Percentiles rank a stretch among this genome's conserved stretches.
Evolutionary conservation across 1,140 invertebrate genomes (phyloP).

Genomic region (Nymphalis io): DNA sequence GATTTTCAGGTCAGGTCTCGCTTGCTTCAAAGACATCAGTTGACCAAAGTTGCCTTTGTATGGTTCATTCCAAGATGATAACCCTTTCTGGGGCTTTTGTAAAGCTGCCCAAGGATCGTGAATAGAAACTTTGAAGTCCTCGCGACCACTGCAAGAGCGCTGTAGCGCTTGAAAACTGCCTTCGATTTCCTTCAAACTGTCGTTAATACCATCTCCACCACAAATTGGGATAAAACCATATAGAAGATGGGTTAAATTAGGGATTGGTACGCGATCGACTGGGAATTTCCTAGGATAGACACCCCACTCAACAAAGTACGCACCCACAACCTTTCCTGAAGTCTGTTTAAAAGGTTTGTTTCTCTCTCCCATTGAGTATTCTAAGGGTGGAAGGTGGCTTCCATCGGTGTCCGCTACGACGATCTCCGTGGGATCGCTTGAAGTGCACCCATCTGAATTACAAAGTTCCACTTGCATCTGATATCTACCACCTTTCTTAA

Average conservation of each 20-base stretch:
- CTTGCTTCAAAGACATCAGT: conserved; percentile 73
- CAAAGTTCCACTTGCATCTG: conserved; percentile 70
- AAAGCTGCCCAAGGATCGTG: conserved; percentile 76
- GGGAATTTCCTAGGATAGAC: conserved; percentile 75
- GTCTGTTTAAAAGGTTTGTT: conserved; percentile 75
- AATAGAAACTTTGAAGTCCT: conserved; percentile 76
- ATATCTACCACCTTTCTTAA: conserved; percentile 71
- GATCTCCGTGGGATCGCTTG: conserved; percentile 67
- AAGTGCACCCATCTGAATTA: conserved; percentile 66
- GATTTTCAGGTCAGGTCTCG: conserved; percentile 71
- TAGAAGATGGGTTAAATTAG: conserved; percentile 70
- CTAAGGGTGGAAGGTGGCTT: conserved; percentile 68
- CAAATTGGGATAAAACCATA: conserved; percentile 77
- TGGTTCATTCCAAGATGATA: conserved; percentile 74
- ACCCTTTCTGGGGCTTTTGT: conserved; percentile 74
- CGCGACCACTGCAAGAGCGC: conserved; percentile 70
- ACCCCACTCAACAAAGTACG: conserved; percentile 76
- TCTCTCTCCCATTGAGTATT: conserved; percentile 62
- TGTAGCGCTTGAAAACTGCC: conserved; percentile 75
- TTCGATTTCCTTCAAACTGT: conserved; percentile 78
- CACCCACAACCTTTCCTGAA: conserved; percentile 74
- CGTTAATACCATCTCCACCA: conserved; percentile 74
- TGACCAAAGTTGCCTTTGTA: conserved; percentile 78
- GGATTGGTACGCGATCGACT: conserved; percentile 66
- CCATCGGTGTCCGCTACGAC: conserved; percentile 73